These are phyloP conservation scores for Lamproptera curius DNA, from an alignment of 2,888 invertebrate genomes.

Conservation along the genomic window DNA sequence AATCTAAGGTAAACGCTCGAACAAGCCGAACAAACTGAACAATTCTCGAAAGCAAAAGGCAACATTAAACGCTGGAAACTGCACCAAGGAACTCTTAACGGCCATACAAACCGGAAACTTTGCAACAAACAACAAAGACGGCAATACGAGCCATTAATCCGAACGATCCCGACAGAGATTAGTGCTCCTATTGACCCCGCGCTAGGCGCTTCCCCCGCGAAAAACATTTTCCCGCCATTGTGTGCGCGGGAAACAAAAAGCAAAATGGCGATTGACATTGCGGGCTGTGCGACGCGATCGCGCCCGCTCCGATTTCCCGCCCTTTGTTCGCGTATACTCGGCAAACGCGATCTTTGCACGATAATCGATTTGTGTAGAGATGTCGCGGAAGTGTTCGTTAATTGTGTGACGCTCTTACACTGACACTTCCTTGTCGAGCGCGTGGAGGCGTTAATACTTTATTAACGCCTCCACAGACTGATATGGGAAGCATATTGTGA, in stretches of 20 bases:
- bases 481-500: too few relatives aligned
- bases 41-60: slow-evolving; percentile 29
- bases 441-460: background rate
- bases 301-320: slow-evolving; percentile 40
- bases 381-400: slow-evolving; percentile 42
- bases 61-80: slow-evolving; percentile 36
- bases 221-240: slow-evolving; percentile 72
- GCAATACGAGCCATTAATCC: slow-evolving; percentile 73
- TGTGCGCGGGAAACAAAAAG: slow-evolving; percentile 64
- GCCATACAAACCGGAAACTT: slow-evolving; percentile 53
- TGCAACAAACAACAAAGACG: slow-evolving; percentile 66
- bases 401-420: slow-evolving; percentile 29
- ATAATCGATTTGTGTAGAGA: background rate
- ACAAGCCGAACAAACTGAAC: slow-evolving; percentile 23
- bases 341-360: slow-evolving; percentile 16
- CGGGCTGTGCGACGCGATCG: slow-evolving; percentile 35
- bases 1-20: too few relatives aligned
- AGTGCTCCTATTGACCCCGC: slow-evolving; percentile 64
- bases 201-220: slow-evolving; percentile 45
- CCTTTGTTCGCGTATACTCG: slow-evolving; percentile 40
- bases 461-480: background rate
- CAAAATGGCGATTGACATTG: slow-evolving; percentile 62
- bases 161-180: slow-evolving; percentile 70
- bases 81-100: slow-evolving; percentile 55
- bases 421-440: slow-evolving; percentile 3